Conservation (phyloP, 2,888 invertebrate genomes). For the Chromoteleia sp. region DNA sequence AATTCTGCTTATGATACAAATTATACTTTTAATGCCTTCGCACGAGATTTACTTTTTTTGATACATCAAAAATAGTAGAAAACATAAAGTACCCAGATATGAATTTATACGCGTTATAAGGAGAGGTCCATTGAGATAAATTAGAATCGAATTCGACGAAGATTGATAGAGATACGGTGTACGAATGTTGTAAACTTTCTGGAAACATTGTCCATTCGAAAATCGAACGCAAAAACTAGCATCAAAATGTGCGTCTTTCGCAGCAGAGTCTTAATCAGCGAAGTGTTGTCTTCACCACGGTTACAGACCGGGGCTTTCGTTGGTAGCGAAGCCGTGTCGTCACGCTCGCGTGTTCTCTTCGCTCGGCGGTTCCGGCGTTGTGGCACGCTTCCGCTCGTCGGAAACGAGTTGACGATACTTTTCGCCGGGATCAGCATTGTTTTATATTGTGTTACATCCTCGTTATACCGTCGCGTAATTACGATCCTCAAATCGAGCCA, state of each 20-base stretch:
- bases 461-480: constrained; percentile 35
- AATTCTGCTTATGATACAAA: too few species aligned
- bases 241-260: not conserved
- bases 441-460: constrained; percentile 33
- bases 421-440: constrained; percentile 57
- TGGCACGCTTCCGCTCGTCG: constrained; percentile 51
- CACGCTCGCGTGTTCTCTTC: constrained; percentile 54
- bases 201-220: not conserved
- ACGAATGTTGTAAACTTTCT: too few species aligned
- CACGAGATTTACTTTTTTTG: too few species aligned
- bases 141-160: too few species aligned
- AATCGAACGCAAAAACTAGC: not conserved
- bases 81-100: too few species aligned
- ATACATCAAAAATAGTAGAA: too few species aligned
- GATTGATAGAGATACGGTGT: too few species aligned
- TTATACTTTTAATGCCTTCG: too few species aligned
- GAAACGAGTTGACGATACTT: constrained; percentile 60
- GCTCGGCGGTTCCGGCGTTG: constrained; percentile 45
- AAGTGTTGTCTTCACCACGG: constrained; percentile 37
- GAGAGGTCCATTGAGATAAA: too few species aligned
- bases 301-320: constrained; percentile 17
- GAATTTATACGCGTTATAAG: too few species aligned
- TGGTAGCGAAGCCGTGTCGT: constrained; percentile 15
- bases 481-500: constrained; percentile 20
- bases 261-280: constrained; percentile 13